phyloP scores from a whole-genome alignment of 2,888 invertebrate species.

The Spodoptera littoralis region DNA sequence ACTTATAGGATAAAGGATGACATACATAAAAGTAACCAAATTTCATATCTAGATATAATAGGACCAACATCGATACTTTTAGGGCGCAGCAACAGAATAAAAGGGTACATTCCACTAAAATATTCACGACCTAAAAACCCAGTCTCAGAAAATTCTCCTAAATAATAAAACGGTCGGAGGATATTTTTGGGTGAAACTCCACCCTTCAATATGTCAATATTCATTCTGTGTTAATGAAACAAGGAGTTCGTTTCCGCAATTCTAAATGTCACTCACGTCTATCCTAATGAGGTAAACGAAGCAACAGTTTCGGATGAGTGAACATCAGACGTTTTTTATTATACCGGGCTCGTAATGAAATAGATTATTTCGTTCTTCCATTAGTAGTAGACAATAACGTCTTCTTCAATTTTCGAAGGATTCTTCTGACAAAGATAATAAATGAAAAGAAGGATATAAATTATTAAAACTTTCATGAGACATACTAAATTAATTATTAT shows the following conservation, averaged over 20 bases:
- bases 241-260: conserved; percentile 19
- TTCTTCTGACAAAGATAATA: no score
- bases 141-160: conserved; percentile 10
- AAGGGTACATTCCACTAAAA: neutral
- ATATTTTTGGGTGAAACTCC: conserved; percentile 18
- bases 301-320: neutral
- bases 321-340: conserved; percentile 1
- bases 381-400: no score
- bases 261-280: conserved; percentile 15
- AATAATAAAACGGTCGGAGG: conserved; percentile 21
- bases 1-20: no score
- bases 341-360: no score
- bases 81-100: neutral
- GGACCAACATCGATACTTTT: neutral
- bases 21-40: no score
- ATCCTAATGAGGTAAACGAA: conserved; percentile 18
- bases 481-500: no score
- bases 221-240: conserved; percentile 29
- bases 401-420: no score
- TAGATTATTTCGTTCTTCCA: no score
- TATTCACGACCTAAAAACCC: neutral
- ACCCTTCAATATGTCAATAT: conserved; percentile 20
- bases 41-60: no score
- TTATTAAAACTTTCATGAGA: no score
- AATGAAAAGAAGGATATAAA: no score